Evolutionary conservation across 2,113 vertebrate species (phyloP).

Genomic region (Sphaerodactylus townsendi): DNA sequence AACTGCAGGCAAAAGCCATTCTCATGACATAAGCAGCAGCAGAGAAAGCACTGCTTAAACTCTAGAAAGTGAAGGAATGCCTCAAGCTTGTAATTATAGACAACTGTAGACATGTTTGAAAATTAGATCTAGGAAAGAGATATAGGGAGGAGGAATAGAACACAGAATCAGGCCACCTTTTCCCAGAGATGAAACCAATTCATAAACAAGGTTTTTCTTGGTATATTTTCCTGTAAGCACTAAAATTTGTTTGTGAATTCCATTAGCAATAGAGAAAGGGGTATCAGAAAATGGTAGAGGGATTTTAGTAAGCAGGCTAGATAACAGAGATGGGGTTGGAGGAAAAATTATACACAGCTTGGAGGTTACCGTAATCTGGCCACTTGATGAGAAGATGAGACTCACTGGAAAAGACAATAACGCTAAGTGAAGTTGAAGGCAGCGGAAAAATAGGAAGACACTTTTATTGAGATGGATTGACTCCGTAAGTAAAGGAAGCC

Average conservation of each 20-base stretch:
- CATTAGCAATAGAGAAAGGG: neutral
- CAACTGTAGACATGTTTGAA: neutral
- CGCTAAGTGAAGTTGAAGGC: too few relatives aligned
- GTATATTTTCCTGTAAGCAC: neutral
- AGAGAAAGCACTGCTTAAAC: neutral
- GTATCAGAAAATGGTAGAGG: neutral
- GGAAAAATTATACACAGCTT: neutral
- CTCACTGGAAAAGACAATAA: too few relatives aligned
- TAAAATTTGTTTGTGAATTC: neutral
- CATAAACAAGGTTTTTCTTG: neutral
- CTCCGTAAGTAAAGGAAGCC: too few relatives aligned
- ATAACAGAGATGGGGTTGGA: neutral
- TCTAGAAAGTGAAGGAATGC: too few relatives aligned
- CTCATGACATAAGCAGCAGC: neutral
- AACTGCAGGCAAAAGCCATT: neutral
- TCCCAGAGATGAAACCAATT: neutral
- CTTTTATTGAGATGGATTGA: too few relatives aligned
- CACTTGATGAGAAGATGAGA: too few relatives aligned
- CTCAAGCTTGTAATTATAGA: neutral
- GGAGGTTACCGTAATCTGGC: too few relatives aligned
- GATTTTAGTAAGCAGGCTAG: too few relatives aligned
- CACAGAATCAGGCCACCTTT: neutral
- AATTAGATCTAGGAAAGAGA: too few relatives aligned
- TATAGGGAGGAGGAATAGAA: neutral
- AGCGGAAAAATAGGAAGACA: too few relatives aligned